phyloP scores from a whole-genome alignment of 2,888 invertebrate genomes.

The Steinernema carpocapsae region DNA sequence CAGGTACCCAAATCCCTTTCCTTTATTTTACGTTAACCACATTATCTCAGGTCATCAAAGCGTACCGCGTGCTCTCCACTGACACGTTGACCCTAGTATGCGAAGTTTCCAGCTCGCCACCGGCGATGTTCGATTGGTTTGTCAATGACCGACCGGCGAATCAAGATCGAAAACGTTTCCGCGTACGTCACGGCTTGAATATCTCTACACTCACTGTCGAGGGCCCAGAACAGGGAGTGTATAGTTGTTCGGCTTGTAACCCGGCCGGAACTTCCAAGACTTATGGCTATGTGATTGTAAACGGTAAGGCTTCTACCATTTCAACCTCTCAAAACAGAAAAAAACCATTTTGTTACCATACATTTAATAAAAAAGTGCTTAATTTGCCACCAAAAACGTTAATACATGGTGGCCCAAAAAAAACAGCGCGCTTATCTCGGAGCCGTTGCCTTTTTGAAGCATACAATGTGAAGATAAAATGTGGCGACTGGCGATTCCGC shows the following conservation, averaged over 20 bases:
- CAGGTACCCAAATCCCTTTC: slow-evolving; percentile 38
- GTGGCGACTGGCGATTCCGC: too few species aligned
- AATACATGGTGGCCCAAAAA: too few species aligned
- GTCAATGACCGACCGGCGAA: slow-evolving; percentile 65
- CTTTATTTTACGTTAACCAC: background rate
- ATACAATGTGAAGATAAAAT: too few species aligned
- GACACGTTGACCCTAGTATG: slow-evolving; percentile 67
- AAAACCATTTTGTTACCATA: too few species aligned
- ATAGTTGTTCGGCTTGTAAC: slow-evolving; percentile 88
- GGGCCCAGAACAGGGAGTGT: slow-evolving; percentile 74
- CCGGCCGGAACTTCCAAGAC: slow-evolving; percentile 79
- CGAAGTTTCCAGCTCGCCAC: slow-evolving; percentile 56
- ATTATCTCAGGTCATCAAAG: slow-evolving; percentile 63
- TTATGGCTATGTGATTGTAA: slow-evolving; percentile 66
- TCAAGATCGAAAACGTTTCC: slow-evolving; percentile 56
- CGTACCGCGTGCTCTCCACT: slow-evolving; percentile 62
- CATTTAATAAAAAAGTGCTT: too few species aligned
- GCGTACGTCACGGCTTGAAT: slow-evolving; percentile 62
- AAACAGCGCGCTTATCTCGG: too few species aligned
- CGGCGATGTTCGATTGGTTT: slow-evolving; percentile 52
- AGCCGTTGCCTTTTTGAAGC: too few species aligned
- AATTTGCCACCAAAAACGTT: too few species aligned
- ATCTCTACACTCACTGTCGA: slow-evolving; percentile 63
- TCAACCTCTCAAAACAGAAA: too few species aligned
- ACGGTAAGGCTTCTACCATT: slow-evolving; percentile 70